Evolutionary conservation across 2,113 vertebrate species (phyloP), one percentile per base, ranked within the genome.

Genomic region (Catharus minimus): DNA sequence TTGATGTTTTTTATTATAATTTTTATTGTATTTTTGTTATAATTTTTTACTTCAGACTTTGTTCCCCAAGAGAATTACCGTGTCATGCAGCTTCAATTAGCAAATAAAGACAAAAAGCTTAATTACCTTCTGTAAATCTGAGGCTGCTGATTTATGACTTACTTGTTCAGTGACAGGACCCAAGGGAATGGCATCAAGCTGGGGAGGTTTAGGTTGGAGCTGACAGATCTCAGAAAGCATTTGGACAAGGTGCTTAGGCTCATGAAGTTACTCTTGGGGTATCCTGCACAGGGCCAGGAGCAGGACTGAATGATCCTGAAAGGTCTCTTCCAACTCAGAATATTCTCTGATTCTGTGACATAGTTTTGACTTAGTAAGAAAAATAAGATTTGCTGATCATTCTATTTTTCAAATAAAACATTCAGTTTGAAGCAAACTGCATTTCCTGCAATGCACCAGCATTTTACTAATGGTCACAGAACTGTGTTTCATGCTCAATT

Each of bases 61-160:
- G 17, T 82, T 86, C 28, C 66, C 61, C 18, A 43, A 50, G 52
- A 85, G 89, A 95, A 90, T 95, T 93, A 77, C 18, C 30, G 23
- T 67, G 30, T 65, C 41, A 57, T 46, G 33, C 52, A 93, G 52
- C 62, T 85, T 77, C 47, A 78, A 23, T 96, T 96, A 95, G 53
- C 41, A 79, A 66, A 53, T 62, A 23, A 72, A 76, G 60, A 88
- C 67, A 81, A 38, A 61, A 76, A 66, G 27, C 64, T 22, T 85
- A 77, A 60, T 55, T 76, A 41, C 43, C 47, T 79, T 86, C 17
- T 32, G 15, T 72, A 43, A 28, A 82, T 47, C 38, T 76, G 28
- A 36, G 39, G 5, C 50, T 93, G 11, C 62, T 87, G 57, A 68
- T 27, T 78, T 86, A 7, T 38, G 30, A 39, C 22, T 93, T 95